phyloP scores from a whole-genome alignment of 2,888 invertebrate genomes.

The Drosophila quinaria region DNA sequence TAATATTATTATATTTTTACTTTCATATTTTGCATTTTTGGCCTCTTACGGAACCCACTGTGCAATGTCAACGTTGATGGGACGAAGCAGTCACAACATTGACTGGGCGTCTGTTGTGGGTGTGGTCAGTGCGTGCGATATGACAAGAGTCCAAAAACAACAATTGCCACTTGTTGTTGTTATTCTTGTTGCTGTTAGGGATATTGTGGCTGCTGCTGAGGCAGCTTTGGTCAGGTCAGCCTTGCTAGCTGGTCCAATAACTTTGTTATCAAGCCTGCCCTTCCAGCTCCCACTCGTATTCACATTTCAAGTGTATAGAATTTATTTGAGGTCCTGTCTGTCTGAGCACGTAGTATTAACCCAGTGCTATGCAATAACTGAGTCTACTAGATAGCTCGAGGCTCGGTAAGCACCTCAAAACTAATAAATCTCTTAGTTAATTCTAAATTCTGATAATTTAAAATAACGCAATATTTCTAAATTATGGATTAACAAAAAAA shows the following conservation, averaged over 20 bases:
- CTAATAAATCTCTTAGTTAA: no score
- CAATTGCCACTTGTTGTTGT: slow-evolving; percentile 9
- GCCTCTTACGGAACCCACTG: no score
- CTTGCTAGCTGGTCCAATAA: slow-evolving; percentile 51
- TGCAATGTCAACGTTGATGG: background rate
- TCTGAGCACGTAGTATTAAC: slow-evolving; percentile 17
- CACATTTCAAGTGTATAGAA: slow-evolving; percentile 30
- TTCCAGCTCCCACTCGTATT: slow-evolving; percentile 5
- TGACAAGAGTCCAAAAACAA: slow-evolving; percentile 23
- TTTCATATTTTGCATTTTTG: no score
- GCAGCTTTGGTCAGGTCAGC: slow-evolving; percentile 14
- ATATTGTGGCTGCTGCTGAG: slow-evolving; percentile 6
- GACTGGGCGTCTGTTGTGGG: slow-evolving; percentile 40
- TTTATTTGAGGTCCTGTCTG: slow-evolving; percentile 43
- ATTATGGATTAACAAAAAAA: no score
- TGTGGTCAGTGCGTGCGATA: slow-evolving; percentile 43
- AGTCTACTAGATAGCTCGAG: background rate
- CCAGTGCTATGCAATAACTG: slow-evolving; percentile 4
- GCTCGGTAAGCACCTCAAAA: background rate
- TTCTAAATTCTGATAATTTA: no score
- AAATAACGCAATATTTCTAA: no score
- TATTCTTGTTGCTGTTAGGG: slow-evolving; percentile 1
- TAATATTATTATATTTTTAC: no score
- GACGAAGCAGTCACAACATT: slow-evolving; percentile 38
- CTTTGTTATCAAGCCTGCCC: slow-evolving; percentile 46